Conservation (phyloP, 1,140 invertebrate species). For the Trissolcus basalis region DNA sequence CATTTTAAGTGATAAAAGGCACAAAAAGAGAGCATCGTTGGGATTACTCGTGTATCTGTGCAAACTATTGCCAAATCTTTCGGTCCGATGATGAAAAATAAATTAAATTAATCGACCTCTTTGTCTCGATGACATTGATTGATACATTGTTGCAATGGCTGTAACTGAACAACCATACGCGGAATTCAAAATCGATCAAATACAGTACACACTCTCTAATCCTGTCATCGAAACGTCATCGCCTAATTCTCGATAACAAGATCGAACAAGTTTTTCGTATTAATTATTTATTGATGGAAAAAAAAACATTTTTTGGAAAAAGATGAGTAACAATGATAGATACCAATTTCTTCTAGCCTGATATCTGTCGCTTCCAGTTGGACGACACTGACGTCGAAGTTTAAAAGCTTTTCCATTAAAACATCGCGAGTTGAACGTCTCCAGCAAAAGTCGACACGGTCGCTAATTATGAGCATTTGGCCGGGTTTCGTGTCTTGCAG, state of each 20-base stretch:
- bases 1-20: constrained; percentile 21
- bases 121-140: constrained; percentile 42
- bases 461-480: constrained; percentile 14
- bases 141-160: constrained; percentile 27
- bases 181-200: constrained; percentile 34
- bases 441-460: neutral
- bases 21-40: constrained; percentile 13
- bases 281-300: too few species aligned
- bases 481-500: too few species aligned
- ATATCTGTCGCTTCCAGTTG: too few species aligned
- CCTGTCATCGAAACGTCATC: constrained; percentile 24
- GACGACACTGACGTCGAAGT: constrained; percentile 13
- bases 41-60: constrained; percentile 29
- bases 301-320: too few species aligned
- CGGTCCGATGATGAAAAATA: constrained; percentile 36
- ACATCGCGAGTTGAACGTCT: constrained; percentile 9
- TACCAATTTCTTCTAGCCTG: too few species aligned
- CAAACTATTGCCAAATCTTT: constrained; percentile 27
- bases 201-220: constrained; percentile 5
- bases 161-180: constrained; percentile 15
- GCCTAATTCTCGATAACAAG: too few species aligned
- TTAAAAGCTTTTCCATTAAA: constrained; percentile 34
- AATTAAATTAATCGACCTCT: constrained; percentile 40
- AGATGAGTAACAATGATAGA: too few species aligned
- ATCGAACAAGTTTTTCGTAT: too few species aligned